Conservation (phyloP, 2,888 invertebrate genomes). For the Cerastoderma edule region DNA sequence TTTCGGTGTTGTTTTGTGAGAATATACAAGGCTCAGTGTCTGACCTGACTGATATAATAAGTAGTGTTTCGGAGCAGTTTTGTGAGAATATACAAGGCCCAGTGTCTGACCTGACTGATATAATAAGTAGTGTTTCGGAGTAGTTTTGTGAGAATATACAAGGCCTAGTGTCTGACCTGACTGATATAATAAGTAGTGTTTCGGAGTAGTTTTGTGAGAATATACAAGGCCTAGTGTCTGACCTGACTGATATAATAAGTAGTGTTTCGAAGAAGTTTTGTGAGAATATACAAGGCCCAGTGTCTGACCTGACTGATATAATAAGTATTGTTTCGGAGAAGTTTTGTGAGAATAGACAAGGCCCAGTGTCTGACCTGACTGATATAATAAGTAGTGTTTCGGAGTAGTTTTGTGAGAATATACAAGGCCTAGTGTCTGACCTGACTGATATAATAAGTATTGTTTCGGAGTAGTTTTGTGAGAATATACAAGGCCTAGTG, state of each 20-base stretch:
- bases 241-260: constrained; percentile 27
- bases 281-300: constrained; percentile 18
- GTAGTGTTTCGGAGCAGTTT: constrained; percentile 22
- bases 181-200: constrained; percentile 30
- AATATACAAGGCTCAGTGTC: constrained; percentile 25
- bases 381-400: constrained; percentile 30
- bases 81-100: constrained; percentile 20
- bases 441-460: constrained; percentile 28
- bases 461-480: constrained; percentile 17
- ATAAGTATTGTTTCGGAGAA: constrained; percentile 28
- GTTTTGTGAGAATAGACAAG: constrained; percentile 20
- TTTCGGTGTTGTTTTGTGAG: constrained; percentile 14
- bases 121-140: constrained; percentile 31
- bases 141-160: constrained; percentile 19
- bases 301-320: constrained; percentile 24
- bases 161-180: constrained; percentile 17
- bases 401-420: constrained; percentile 15
- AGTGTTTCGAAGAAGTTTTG: constrained; percentile 19
- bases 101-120: constrained; percentile 17
- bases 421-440: constrained; percentile 23
- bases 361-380: constrained; percentile 15
- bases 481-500: constrained; percentile 24
- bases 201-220: constrained; percentile 15
- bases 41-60: constrained; percentile 28
- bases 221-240: constrained; percentile 26